phyloP scores from a whole-genome alignment of 2,113 vertebrate species.

The Pyrgilauda ruficollis region DNA sequence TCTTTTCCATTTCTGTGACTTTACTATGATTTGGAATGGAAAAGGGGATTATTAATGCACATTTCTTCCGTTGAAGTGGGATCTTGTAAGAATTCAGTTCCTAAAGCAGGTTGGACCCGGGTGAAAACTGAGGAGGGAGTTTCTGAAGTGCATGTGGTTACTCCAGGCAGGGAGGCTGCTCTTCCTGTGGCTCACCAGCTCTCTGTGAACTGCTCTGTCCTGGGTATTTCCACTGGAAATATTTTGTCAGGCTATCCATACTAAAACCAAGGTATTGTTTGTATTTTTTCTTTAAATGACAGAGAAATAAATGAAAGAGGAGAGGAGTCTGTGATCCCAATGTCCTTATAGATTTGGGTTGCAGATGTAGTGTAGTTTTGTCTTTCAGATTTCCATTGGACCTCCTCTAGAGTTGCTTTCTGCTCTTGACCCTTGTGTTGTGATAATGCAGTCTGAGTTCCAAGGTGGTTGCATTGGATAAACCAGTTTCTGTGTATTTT shows the following conservation, averaged over 20 bases:
- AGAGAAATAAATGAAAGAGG: not conserved
- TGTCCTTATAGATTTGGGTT: not conserved
- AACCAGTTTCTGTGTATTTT: not conserved
- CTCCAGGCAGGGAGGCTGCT: not conserved
- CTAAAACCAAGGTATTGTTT: not conserved
- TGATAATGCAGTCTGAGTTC: not conserved
- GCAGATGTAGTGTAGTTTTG: not conserved
- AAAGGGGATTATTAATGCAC: not conserved
- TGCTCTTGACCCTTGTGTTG: not conserved
- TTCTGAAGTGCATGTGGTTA: not conserved
- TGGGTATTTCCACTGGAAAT: not conserved
- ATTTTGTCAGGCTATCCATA: not conserved
- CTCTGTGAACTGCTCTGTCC: not conserved
- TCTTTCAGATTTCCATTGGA: not conserved
- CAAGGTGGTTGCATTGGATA: not conserved
- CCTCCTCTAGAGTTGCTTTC: not conserved
- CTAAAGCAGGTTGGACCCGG: not conserved
- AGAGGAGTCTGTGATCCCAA: not conserved
- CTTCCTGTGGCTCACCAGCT: not conserved
- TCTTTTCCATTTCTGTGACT: not conserved
- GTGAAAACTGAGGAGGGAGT: not conserved
- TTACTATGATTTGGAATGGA: not conserved
- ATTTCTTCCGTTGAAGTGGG: accelerated
- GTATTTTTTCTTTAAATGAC: not conserved
- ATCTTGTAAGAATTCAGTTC: not conserved